Conservation (phyloP, 2,113 vertebrate species). For the Neolamprologus hecqui region DNA sequence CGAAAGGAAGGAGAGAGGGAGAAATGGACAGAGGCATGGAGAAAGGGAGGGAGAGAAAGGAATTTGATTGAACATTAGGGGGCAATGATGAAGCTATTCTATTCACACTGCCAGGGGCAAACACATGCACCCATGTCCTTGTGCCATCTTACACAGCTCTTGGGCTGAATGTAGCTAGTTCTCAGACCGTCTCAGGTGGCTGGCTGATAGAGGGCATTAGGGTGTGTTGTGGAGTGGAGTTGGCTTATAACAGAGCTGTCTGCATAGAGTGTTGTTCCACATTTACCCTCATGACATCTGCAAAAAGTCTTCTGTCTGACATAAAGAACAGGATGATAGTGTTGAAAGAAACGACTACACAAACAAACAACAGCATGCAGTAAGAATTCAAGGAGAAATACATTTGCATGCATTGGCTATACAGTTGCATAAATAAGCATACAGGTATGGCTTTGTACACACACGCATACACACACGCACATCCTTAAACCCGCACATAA, state of each 20-base stretch:
- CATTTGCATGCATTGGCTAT: not conserved
- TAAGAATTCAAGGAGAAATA: not conserved
- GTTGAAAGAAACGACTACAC: not conserved
- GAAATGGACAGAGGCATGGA: not conserved
- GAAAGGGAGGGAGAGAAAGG: not conserved
- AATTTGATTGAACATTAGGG: conserved; percentile 19
- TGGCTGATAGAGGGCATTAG: conserved; percentile 8
- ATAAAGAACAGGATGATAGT: not conserved
- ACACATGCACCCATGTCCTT: conserved; percentile 25
- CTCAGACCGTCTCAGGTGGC: conserved; percentile 17
- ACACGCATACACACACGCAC: not conserved
- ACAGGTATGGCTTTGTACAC: not conserved
- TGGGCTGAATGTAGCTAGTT: not conserved
- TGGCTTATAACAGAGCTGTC: not conserved
- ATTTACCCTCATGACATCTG: not conserved
- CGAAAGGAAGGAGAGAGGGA: not conserved
- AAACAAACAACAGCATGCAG: not conserved
- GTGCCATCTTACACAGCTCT: conserved; percentile 5
- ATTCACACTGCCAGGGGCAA: conserved; percentile 20
- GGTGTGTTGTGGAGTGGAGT: not conserved
- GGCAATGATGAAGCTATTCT: conserved; percentile 1
- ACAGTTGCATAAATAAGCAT: not conserved
- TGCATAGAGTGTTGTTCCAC: not conserved
- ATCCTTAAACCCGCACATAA: not conserved
- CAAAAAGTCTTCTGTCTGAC: not conserved